Evolutionary conservation across 2,113 vertebrate species (phyloP), one percentile per base, ranked within the genome.

Genomic region (Scalopus aquaticus): DNA sequence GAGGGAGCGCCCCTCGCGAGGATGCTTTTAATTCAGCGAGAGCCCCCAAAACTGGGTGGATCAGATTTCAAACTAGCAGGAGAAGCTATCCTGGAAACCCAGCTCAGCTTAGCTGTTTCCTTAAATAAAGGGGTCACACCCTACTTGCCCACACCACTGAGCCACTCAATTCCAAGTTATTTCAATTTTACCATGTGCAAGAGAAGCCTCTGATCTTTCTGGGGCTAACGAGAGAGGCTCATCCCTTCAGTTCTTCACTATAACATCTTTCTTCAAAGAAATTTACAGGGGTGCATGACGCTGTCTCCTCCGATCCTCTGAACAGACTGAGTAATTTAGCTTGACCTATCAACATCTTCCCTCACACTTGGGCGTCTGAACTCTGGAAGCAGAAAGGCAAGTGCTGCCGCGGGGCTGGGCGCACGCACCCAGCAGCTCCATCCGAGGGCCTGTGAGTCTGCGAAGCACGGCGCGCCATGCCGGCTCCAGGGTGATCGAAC

Each of bases 181-280:
- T 91, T 85, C 83, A 37, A 77, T 39, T 77, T 46, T 78, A 74
- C 20, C 13, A 37, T 16, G 2, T 32, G 30, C 73, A 54, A 60
- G 46, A 90, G 54, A 39, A 51, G 2, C 3, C 19, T 74, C 19
- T 42, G 46, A 32, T 77, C 35, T 51, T 72, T 60, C 42, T 11
- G 30, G 10, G 28, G 86, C 60, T 70, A 74, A 24, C 32, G 3
- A 77, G 13, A 51, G 12, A 35, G 42, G 37, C 93, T 39, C 72
- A 65, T 39, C 73, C 54, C 28, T 62, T 46, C 4, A 39, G 15
- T 79, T 72, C 54, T 20, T 81, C 60, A 42, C 11, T 35, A 60
- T 28, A 65, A 51, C 20, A 80, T 28, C 12, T 89, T 92, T 87
- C 62, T 65, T 88, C 64, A 82, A 72, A 94, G 73, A 79, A 67